Evolutionary conservation across 2,797 vertebrate species (phyloP).

Genomic region (Thripadectes ignobilis): DNA sequence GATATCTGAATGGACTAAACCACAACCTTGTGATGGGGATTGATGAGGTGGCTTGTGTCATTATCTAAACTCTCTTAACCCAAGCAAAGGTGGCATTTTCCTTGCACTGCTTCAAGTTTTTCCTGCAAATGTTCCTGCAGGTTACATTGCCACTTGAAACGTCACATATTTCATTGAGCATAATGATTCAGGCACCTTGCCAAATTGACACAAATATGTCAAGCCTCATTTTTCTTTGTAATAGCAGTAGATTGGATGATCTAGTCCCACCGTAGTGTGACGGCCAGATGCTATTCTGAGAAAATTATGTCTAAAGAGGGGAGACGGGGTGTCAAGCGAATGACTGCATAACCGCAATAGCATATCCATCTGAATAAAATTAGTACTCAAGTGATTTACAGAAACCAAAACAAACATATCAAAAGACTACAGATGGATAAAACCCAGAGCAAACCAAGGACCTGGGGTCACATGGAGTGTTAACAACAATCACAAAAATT

Average conservation of each 20-base stretch:
- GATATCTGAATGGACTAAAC: not conserved
- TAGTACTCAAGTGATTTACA: not conserved
- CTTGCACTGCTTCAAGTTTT: not conserved
- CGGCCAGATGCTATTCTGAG: constrained; percentile 27
- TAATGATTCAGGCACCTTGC: constrained; percentile 39
- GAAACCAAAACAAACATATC: constrained; percentile 3
- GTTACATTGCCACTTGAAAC: constrained; percentile 20
- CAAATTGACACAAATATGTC: constrained; percentile 54
- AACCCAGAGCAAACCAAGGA: not conserved
- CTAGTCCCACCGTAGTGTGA: not conserved
- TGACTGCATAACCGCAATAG: not conserved
- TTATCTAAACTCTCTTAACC: not conserved
- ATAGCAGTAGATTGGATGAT: constrained; percentile 38
- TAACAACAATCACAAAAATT: not conserved
- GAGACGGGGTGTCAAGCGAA: not conserved
- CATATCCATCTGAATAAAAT: not conserved
- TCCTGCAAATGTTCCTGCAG: not conserved
- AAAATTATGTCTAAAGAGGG: constrained; percentile 14
- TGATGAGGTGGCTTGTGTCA: not conserved
- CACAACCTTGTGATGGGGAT: accelerated
- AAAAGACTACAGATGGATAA: not conserved
- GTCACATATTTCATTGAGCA: constrained; percentile 43
- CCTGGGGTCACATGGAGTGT: not conserved
- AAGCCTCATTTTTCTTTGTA: constrained; percentile 54
- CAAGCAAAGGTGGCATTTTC: not conserved